A percentile compares a stretch with the other conserved stretches of the same genome.
Evolutionary conservation across 2,888 invertebrate species (phyloP).

Genomic region (Trichopria drosophilae): DNA sequence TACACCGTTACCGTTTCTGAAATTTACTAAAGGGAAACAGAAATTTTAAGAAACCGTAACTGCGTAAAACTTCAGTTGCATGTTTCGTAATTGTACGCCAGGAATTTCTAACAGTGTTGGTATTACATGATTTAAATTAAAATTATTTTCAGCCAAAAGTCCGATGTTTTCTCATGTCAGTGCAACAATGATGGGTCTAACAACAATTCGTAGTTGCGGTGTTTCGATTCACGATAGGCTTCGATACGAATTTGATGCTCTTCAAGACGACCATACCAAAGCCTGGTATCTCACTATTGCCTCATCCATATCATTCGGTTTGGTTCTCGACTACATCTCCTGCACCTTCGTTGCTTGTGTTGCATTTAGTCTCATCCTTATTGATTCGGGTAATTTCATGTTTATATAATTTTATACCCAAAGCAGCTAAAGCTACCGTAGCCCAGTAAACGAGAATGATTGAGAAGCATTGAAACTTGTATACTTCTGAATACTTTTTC

Average conservation of each 20-base stretch:
- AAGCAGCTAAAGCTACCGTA: too few species aligned
- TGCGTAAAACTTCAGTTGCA: too few species aligned
- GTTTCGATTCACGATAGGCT: slow-evolving; percentile 68
- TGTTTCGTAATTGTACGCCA: too few species aligned
- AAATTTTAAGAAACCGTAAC: too few species aligned
- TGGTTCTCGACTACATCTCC: slow-evolving; percentile 74
- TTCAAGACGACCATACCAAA: slow-evolving; percentile 71
- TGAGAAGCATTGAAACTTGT: too few species aligned
- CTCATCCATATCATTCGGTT: slow-evolving; percentile 70
- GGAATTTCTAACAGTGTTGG: too few species aligned
- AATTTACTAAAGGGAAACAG: too few species aligned
- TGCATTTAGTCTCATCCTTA: slow-evolving; percentile 66
- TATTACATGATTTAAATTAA: too few species aligned
- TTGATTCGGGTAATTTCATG: slow-evolving; percentile 62
- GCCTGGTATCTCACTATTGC: slow-evolving; percentile 71
- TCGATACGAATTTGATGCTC: slow-evolving; percentile 71
- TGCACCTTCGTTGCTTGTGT: slow-evolving; percentile 69
- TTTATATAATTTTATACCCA: too few species aligned
- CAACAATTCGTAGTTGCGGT: slow-evolving; percentile 81
- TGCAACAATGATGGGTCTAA: slow-evolving; percentile 80
- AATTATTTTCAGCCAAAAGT: slow-evolving; percentile 73
- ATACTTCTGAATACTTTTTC: too few species aligned
- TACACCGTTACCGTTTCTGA: too few species aligned
- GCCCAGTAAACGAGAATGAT: too few species aligned
- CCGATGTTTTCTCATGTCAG: slow-evolving; percentile 91